phyloP scores from a whole-genome alignment of 2,113 vertebrate genomes.

The Notiomystis cincta region DNA sequence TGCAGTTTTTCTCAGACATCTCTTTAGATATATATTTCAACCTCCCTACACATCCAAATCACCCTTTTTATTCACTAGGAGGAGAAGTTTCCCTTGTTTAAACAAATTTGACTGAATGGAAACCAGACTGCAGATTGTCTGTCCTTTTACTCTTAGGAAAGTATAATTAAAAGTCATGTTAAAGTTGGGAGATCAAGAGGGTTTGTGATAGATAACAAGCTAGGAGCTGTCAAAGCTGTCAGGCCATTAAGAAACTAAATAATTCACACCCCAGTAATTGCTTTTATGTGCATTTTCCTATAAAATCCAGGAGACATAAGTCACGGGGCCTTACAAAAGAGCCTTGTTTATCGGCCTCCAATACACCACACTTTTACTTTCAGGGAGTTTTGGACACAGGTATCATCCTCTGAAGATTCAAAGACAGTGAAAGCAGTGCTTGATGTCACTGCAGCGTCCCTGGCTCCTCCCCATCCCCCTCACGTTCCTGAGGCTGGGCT shows the following conservation, averaged over 20 bases:
- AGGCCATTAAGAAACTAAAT: constrained; percentile 72
- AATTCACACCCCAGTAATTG: constrained; percentile 78
- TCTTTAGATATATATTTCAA: neutral
- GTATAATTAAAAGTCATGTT: constrained; percentile 61
- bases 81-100: neutral
- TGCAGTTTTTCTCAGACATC: neutral
- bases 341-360: constrained; percentile 56
- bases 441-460: neutral
- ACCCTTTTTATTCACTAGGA: neutral
- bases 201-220: constrained; percentile 66
- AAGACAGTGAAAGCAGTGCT: neutral
- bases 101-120: neutral
- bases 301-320: constrained; percentile 63
- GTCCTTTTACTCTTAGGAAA: constrained; percentile 28
- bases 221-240: constrained; percentile 73
- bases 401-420: neutral
- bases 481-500: accelerated
- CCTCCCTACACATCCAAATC: neutral
- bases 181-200: constrained; percentile 59
- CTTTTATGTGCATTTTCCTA: constrained; percentile 74
- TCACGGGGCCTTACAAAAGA: constrained; percentile 66
- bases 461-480: accelerated
- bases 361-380: neutral
- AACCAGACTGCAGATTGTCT: neutral
- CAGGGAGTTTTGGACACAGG: neutral